phyloP scores from a whole-genome alignment of 2,888 invertebrate genomes.

The Charanyca ferruginea region DNA sequence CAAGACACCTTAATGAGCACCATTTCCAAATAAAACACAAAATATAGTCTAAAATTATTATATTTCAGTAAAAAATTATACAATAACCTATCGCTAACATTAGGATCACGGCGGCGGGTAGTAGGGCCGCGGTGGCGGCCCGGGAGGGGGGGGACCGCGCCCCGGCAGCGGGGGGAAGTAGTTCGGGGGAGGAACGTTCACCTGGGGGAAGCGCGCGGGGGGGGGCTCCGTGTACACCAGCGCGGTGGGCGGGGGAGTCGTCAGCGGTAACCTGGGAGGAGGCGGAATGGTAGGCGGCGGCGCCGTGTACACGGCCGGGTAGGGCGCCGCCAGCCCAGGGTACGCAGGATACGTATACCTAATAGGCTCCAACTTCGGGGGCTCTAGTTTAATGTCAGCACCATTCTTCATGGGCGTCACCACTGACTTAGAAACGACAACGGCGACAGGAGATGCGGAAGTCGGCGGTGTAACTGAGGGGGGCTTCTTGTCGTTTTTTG shows the following conservation, averaged over 20 bases:
- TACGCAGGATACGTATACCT: conserved; percentile 80
- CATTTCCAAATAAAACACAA: conserved; percentile 61
- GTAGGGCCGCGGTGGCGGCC: conserved; percentile 82
- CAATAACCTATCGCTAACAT: conserved; percentile 71
- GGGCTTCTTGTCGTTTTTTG: conserved; percentile 91
- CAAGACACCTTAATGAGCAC: too few relatives aligned
- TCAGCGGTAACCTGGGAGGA: conserved; percentile 77
- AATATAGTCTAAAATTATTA: conserved; percentile 77
- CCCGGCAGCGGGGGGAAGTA: conserved; percentile 80
- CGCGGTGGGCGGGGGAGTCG: conserved; percentile 72
- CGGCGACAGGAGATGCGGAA: conserved; percentile 87
- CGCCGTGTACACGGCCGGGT: conserved; percentile 85
- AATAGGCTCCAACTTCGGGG: conserved; percentile 80
- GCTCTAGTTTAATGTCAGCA: conserved; percentile 79
- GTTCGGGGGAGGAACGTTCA: conserved; percentile 84
- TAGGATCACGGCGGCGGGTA: conserved; percentile 84
- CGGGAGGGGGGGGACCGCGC: conserved; percentile 75
- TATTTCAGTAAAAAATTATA: conserved; percentile 86
- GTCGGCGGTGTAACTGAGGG: conserved; percentile 88
- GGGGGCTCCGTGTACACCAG: conserved; percentile 87
- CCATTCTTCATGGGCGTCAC: conserved; percentile 86
- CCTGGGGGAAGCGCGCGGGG: conserved; percentile 80
- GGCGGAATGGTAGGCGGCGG: conserved; percentile 78
- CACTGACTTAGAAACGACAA: conserved; percentile 69
- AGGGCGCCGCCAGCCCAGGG: conserved; percentile 79